Conservation (phyloP, 2,113 vertebrate genomes). For the Ageneiosus marmoratus region DNA sequence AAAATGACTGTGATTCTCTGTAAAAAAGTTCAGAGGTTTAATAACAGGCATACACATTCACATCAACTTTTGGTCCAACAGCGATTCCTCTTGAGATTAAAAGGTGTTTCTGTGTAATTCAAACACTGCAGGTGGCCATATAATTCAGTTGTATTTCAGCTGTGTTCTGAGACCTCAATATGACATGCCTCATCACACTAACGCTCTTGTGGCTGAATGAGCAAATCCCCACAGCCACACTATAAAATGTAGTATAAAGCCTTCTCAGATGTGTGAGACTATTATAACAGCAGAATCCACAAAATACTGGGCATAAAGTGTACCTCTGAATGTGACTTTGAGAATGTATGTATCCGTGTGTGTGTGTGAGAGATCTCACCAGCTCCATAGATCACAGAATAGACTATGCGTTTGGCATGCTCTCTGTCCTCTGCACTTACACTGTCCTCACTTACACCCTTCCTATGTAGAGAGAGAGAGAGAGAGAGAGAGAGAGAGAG, state of each 20-base stretch:
- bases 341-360: not conserved
- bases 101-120: not conserved
- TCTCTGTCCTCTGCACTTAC: conserved; percentile 81
- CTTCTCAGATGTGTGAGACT: not conserved
- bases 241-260: not conserved
- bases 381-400: conserved; percentile 88
- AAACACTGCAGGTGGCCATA: conserved; percentile 4
- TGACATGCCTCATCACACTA: not conserved
- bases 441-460: conserved; percentile 67
- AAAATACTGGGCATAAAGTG: not conserved
- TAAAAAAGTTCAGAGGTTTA: not conserved
- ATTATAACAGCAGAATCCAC: not conserved
- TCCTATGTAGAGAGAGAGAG: conserved; percentile 72
- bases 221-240: not conserved
- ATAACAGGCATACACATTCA: not conserved
- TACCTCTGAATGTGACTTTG: not conserved
- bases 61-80: not conserved
- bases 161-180: not conserved
- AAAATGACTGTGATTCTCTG: not conserved
- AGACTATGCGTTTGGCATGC: conserved; percentile 85
- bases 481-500: conserved; percentile 7
- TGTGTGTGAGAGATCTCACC: conserved; percentile 68
- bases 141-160: not conserved
- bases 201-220: not conserved
- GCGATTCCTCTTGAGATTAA: not conserved